phyloP scores from a whole-genome alignment of 2,888 invertebrate genomes.

The Drosophila conformis region DNA sequence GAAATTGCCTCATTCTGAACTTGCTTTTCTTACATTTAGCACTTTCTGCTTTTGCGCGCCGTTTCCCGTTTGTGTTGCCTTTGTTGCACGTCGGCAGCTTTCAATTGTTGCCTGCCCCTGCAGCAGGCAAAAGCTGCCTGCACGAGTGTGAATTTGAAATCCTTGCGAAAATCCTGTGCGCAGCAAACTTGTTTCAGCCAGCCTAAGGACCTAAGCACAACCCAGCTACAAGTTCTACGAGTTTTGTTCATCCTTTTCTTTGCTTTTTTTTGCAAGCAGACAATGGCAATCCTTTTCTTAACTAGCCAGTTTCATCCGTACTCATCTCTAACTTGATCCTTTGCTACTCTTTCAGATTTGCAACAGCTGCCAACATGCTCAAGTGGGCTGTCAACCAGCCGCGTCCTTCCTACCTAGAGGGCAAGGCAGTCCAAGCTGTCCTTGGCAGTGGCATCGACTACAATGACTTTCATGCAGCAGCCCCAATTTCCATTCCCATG shows the following conservation, averaged over 20 bases:
- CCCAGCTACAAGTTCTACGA: slow-evolving; percentile 44
- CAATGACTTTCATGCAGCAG: slow-evolving; percentile 28
- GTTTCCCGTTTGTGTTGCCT: slow-evolving; percentile 33
- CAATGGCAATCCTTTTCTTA: slow-evolving; percentile 38
- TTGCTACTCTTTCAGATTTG: slow-evolving; percentile 34
- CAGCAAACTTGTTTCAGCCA: slow-evolving; percentile 52
- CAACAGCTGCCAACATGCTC: slow-evolving; percentile 75
- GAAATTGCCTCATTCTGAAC: slow-evolving; percentile 7
- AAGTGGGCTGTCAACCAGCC: slow-evolving; percentile 84
- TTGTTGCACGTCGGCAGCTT: slow-evolving; percentile 23
- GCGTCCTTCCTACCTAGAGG: slow-evolving; percentile 75
- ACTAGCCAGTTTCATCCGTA: slow-evolving; percentile 49
- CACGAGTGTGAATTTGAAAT: slow-evolving; percentile 45
- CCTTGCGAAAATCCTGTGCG: slow-evolving; percentile 40
- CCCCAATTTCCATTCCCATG: slow-evolving; percentile 29
- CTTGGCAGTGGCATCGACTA: slow-evolving; percentile 13
- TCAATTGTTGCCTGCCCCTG: slow-evolving; percentile 55
- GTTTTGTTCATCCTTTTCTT: slow-evolving; percentile 35
- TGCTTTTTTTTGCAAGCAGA: slow-evolving; percentile 12
- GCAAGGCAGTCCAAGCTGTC: slow-evolving; percentile 21
- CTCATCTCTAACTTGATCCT: slow-evolving; percentile 21
- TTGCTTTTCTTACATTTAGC: slow-evolving; percentile 15
- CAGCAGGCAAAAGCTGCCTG: slow-evolving; percentile 23
- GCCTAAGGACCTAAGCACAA: neutral
- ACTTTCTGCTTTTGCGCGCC: slow-evolving; percentile 17